Evolutionary conservation across 2,113 vertebrate genomes (phyloP).

Genomic region (Antechinus flavipes): DNA sequence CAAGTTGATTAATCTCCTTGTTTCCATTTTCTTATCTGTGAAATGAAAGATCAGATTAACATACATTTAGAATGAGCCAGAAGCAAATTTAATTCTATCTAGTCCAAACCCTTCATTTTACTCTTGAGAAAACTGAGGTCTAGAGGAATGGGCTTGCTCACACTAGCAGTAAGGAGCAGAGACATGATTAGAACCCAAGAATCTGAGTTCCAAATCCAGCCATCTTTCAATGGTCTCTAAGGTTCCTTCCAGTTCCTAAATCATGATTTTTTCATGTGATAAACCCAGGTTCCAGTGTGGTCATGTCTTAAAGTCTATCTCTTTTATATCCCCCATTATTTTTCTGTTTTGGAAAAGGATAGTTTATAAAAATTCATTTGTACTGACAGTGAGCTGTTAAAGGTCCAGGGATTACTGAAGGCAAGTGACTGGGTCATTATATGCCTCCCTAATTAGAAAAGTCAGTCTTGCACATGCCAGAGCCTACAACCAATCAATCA

Average conservation of each 20-base stretch:
- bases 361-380: not conserved
- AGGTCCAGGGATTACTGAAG: accelerated
- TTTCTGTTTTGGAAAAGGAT: not conserved
- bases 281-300: not conserved
- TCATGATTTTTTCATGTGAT: not conserved
- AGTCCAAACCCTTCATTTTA: not conserved
- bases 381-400: accelerated
- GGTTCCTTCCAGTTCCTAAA: not conserved
- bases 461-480: not conserved
- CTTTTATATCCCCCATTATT: not conserved
- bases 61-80: not conserved
- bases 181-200: not conserved
- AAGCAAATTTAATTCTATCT: not conserved
- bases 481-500: not conserved
- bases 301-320: not conserved
- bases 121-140: not conserved
- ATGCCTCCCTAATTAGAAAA: not conserved
- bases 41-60: not conserved
- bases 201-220: not conserved
- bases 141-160: not conserved
- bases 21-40: not conserved
- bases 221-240: not conserved
- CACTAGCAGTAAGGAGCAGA: not conserved
- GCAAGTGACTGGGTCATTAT: not conserved
- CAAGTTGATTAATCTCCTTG: not conserved